phyloP scores from a whole-genome alignment of 2,113 vertebrate species.

The Puffinus mauretanicus region DNA sequence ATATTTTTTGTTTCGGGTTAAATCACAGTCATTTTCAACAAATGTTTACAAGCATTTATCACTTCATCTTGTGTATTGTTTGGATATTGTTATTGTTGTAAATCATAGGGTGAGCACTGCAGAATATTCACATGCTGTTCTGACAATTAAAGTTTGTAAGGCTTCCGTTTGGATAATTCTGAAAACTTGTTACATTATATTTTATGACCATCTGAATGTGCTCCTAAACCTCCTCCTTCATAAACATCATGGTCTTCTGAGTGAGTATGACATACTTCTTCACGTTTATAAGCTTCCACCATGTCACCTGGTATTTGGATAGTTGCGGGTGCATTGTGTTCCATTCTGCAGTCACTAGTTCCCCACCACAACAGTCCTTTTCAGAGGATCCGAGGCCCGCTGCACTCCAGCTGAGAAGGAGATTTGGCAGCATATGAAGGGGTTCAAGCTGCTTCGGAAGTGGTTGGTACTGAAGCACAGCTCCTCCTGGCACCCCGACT shows the following conservation, averaged over 20 bases:
- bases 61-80: background rate
- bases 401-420: too few relatives aligned
- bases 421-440: too few relatives aligned
- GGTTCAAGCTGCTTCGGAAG: too few relatives aligned
- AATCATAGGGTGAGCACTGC: background rate
- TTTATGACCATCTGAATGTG: background rate
- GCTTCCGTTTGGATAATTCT: background rate
- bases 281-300: background rate
- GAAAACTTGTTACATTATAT: background rate
- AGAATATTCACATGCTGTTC: background rate
- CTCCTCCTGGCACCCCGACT: too few relatives aligned
- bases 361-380: too few relatives aligned
- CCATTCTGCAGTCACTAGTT: background rate
- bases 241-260: background rate
- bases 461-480: too few relatives aligned
- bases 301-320: background rate
- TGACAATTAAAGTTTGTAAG: background rate
- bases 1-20: background rate
- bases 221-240: background rate
- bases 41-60: background rate
- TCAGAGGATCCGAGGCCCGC: too few relatives aligned
- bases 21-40: background rate
- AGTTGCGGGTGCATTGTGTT: background rate
- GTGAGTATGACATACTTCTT: background rate
- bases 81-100: background rate